These are phyloP conservation scores for Musca domestica DNA, from an alignment of 1,140 invertebrate species.

Conservation along the genomic window DNA sequence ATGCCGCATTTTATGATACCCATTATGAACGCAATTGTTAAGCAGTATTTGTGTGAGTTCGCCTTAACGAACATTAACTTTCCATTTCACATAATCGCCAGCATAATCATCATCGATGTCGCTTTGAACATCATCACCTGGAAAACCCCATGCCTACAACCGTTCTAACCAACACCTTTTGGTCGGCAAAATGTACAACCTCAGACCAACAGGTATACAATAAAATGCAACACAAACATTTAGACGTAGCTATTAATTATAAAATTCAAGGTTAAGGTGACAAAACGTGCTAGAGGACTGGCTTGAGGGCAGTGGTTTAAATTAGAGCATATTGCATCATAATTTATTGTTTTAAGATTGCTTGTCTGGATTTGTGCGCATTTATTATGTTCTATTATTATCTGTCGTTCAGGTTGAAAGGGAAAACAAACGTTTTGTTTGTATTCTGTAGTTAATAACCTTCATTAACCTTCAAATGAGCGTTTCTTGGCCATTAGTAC, in stretches of 20 bases:
- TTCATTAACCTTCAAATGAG: too few species aligned
- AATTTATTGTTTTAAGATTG: slow-evolving; percentile 7
- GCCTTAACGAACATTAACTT: slow-evolving; percentile 12
- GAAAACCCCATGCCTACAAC: not conserved
- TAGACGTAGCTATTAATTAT: not conserved
- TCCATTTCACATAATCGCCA: slow-evolving; percentile 6
- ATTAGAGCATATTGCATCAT: slow-evolving; percentile 14
- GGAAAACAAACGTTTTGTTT: too few species aligned
- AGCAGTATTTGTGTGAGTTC: not conserved
- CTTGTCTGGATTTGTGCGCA: too few species aligned
- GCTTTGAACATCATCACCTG: not conserved
- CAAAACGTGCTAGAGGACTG: not conserved
- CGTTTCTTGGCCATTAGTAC: too few species aligned
- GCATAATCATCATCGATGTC: too few species aligned
- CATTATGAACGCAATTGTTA: not conserved
- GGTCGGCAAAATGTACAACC: not conserved
- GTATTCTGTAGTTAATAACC: too few species aligned
- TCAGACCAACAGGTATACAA: slow-evolving; percentile 3
- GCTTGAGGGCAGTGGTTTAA: not conserved
- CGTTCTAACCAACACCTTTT: too few species aligned
- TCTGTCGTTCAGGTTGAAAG: too few species aligned
- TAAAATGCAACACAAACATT: not conserved
- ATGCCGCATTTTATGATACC: slow-evolving; percentile 11
- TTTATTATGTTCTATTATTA: too few species aligned
- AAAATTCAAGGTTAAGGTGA: slow-evolving; percentile 7